These are phyloP conservation scores for Otolemur crassicaudatus DNA, from an alignment of 2,797 vertebrate genomes.

Conservation along the genomic window DNA sequence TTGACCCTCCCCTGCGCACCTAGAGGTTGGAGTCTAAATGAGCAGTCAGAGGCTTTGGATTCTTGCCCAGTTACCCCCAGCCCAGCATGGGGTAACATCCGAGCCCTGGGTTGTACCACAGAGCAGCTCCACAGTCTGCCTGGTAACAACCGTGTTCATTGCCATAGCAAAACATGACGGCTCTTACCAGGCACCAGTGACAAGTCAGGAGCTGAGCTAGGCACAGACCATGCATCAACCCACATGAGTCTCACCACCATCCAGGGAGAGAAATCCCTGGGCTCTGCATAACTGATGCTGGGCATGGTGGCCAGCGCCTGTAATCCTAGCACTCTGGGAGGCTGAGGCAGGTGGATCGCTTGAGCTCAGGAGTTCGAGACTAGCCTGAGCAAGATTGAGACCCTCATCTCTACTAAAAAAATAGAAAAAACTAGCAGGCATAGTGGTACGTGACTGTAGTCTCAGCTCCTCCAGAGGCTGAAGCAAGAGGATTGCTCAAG, in stretches of 20 bases:
- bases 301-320: too few species aligned
- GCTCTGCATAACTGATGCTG: neutral
- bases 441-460: too few species aligned
- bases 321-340: too few species aligned
- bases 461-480: too few species aligned
- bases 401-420: too few species aligned
- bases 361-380: too few species aligned
- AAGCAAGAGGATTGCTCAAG: too few species aligned
- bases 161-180: accelerated
- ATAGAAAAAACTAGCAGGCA: too few species aligned
- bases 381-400: too few species aligned
- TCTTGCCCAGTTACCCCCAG: accelerated
- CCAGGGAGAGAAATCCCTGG: accelerated
- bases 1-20: too few species aligned
- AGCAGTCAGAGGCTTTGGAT: accelerated
- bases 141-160: accelerated
- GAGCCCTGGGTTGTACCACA: accelerated
- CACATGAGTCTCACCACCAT: neutral
- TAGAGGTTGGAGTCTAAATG: accelerated
- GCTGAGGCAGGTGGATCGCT: too few species aligned
- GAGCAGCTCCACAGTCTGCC: neutral
- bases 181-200: accelerated
- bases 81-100: accelerated
- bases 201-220: neutral
- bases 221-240: accelerated